phyloP scores from a whole-genome alignment of 2,888 invertebrate species.

The Cybosia mesomella region DNA sequence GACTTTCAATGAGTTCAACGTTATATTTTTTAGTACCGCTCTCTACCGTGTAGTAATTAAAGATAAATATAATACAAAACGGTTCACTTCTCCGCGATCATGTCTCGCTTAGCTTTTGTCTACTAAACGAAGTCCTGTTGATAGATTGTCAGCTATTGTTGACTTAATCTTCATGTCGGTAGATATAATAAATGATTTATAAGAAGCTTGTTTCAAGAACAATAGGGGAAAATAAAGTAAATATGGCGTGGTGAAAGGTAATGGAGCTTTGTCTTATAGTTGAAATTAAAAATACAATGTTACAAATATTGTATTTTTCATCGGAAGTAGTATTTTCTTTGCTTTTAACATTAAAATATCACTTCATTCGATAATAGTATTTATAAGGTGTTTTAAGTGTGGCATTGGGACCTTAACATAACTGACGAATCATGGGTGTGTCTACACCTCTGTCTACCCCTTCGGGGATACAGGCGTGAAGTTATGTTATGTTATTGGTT shows the following conservation, averaged over 20 bases:
- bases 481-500: too few relatives aligned
- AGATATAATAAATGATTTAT: conserved; percentile 81
- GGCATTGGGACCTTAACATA: too few relatives aligned
- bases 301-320: not conserved
- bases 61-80: conserved; percentile 86
- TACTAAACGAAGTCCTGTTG: conserved; percentile 78
- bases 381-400: too few relatives aligned
- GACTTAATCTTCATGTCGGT: conserved; percentile 76
- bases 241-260: conserved; percentile 19
- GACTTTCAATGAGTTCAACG: not conserved
- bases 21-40: conserved; percentile 54
- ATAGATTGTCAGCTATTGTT: conserved; percentile 84
- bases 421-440: too few relatives aligned
- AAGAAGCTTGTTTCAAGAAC: conserved; percentile 57
- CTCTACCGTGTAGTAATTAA: conserved; percentile 81
- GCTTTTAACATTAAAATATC: not conserved
- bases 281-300: conserved; percentile 49
- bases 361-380: too few relatives aligned
- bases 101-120: conserved; percentile 77
- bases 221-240: conserved; percentile 17
- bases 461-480: too few relatives aligned
- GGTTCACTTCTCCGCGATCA: conserved; percentile 75
- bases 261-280: conserved; percentile 40
- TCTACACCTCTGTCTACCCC: too few relatives aligned
- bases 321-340: not conserved